Percentiles rank a stretch among this genome's conserved stretches.
These are phyloP conservation scores for Paelopatides confundens DNA, from an alignment of 53 echinoderm and acorn worm genomes.

Conservation along the genomic window DNA sequence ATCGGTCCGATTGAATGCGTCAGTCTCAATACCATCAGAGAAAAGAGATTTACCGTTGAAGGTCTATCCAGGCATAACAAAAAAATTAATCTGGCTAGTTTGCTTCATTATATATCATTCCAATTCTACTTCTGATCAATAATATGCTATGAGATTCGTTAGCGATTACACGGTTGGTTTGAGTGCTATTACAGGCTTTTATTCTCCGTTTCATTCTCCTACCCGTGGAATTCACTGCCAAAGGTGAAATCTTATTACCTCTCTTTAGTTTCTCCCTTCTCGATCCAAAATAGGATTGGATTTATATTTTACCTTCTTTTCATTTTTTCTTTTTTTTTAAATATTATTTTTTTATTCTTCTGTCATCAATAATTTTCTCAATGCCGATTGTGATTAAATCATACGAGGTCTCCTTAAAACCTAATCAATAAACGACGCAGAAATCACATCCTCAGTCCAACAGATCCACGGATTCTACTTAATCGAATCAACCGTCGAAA, in stretches of 20 bases:
- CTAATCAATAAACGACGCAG: slow-evolving; percentile 22
- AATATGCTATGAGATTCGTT: not conserved
- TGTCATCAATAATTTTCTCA: slow-evolving; percentile 33
- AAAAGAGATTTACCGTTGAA: not conserved
- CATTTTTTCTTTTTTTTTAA: not conserved
- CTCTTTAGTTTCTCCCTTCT: slow-evolving; percentile 12
- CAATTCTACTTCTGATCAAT: not conserved
- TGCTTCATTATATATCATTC: not conserved
- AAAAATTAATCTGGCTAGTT: not conserved
- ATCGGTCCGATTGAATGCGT: not conserved
- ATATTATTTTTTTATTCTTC: slow-evolving; percentile 8
- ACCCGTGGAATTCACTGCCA: not conserved
- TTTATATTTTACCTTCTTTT: not conserved
- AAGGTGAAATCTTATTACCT: slow-evolving; percentile 9
- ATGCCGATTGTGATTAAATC: slow-evolving; percentile 41
- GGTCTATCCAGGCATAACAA: not conserved
- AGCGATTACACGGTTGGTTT: slow-evolving; percentile 32
- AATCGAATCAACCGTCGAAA: slow-evolving; percentile 21
- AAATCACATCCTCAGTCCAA: not conserved
- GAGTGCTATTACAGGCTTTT: slow-evolving; percentile 24
- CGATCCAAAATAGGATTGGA: slow-evolving; percentile 3
- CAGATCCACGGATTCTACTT: slow-evolving; percentile 10
- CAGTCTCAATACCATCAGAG: not conserved
- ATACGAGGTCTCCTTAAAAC: slow-evolving; percentile 43
- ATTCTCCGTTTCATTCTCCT: slow-evolving; percentile 25